Conservation (phyloP, 1,140 invertebrate species). For the Cydia splendana region DNA sequence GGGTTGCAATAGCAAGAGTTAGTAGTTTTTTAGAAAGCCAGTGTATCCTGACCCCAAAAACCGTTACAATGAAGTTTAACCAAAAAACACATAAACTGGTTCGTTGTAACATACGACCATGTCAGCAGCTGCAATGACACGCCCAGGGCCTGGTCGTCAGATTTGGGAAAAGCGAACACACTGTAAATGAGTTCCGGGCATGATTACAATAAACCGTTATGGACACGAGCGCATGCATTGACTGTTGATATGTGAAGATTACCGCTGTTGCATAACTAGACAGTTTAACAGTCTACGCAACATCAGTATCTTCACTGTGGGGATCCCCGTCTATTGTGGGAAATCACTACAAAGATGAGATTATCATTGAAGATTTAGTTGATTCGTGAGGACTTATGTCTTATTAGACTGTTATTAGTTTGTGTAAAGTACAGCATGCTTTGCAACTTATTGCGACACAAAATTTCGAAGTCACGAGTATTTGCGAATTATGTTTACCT, state of each 20-base stretch:
- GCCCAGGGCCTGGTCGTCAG: background rate
- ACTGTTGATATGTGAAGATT: conserved; percentile 52
- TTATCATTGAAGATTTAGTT: background rate
- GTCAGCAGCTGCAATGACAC: background rate
- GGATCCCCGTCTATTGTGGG: background rate
- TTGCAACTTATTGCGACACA: background rate
- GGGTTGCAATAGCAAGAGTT: background rate
- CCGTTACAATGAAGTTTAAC: background rate
- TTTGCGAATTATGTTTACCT: background rate
- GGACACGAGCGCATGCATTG: conserved; percentile 42
- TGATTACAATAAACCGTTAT: conserved; percentile 51
- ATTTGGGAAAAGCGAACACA: background rate
- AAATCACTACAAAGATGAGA: background rate
- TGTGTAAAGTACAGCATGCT: background rate
- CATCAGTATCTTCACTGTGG: background rate
- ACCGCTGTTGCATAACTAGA: conserved; percentile 50
- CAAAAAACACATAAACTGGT: background rate
- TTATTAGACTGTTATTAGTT: background rate
- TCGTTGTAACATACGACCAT: background rate
- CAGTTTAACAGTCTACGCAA: conserved; percentile 31
- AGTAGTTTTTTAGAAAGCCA: background rate
- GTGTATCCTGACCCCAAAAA: background rate
- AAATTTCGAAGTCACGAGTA: background rate
- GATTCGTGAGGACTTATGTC: background rate
- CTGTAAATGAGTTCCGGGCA: conserved; percentile 43